A percentile compares a stretch with the other conserved stretches of the same genome.
Evolutionary conservation across 2,797 vertebrate genomes (phyloP).

Genomic region (Enteromius fasciolatus): DNA sequence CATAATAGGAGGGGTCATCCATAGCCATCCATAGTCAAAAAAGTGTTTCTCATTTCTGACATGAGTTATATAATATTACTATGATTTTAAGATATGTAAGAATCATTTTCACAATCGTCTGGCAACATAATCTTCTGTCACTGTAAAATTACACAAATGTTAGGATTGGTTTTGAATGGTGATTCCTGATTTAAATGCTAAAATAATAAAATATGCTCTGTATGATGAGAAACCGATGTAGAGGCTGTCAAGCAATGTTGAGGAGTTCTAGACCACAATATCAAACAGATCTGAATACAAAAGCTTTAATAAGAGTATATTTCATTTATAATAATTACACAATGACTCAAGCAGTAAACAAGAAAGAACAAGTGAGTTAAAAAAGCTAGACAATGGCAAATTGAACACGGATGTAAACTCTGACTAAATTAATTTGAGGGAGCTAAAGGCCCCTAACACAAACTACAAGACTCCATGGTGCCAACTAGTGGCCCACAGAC

Average conservation of each 20-base stretch:
- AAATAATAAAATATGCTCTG: not conserved
- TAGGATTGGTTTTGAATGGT: not conserved
- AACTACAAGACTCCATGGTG: not conserved
- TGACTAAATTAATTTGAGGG: not conserved
- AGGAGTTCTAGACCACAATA: not conserved
- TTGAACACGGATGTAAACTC: not conserved
- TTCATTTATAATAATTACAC: not conserved
- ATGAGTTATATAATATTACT: not conserved
- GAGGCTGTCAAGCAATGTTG: not conserved
- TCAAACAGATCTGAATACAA: not conserved
- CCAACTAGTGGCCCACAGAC: not conserved
- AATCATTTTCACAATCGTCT: not conserved
- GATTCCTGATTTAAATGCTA: not conserved
- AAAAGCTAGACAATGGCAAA: not conserved
- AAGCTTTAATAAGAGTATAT: not conserved
- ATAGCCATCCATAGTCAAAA: too few species aligned
- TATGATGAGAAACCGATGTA: not conserved
- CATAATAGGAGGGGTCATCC: not conserved
- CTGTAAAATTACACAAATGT: not conserved
- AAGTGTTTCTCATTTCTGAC: not conserved
- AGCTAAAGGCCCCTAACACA: not conserved
- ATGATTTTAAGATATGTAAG: too few species aligned
- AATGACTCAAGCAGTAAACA: not conserved
- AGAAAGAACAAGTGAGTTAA: not conserved
- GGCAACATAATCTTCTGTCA: not conserved